A percentile compares a stretch with the other conserved stretches of the same genome.
phyloP scores from a whole-genome alignment of 2,888 invertebrate species.

The Apamea anceps region DNA sequence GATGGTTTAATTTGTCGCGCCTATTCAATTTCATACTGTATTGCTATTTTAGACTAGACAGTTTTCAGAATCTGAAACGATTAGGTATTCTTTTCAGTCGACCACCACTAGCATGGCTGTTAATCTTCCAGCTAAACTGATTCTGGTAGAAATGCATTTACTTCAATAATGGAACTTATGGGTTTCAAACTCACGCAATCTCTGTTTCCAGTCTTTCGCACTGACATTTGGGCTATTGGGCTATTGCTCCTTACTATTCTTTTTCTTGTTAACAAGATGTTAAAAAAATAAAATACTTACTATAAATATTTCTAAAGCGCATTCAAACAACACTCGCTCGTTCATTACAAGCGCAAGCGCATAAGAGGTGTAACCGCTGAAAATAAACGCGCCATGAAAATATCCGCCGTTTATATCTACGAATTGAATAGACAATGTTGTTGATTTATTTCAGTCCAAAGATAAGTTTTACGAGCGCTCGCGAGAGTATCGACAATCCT shows the following conservation, averaged over 20 bases:
- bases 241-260: not conserved
- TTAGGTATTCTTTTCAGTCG: not conserved
- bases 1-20: too few relatives aligned
- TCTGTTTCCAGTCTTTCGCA: too few relatives aligned
- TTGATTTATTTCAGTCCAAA: conserved; percentile 68
- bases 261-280: not conserved
- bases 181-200: not conserved
- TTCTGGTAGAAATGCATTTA: not conserved
- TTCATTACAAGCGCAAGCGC: conserved; percentile 49
- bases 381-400: conserved; percentile 72
- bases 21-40: too few relatives aligned
- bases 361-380: conserved; percentile 65
- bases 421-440: conserved; percentile 69
- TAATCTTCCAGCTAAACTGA: not conserved
- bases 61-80: not conserved
- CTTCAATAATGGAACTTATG: not conserved
- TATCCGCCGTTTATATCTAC: conserved; percentile 70
- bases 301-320: not conserved
- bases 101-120: too few relatives aligned
- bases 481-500: conserved; percentile 53
- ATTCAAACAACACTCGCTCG: conserved; percentile 24
- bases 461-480: conserved; percentile 63
- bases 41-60: not conserved
- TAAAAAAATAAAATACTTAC: not conserved
- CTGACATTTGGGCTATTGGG: not conserved